Evolutionary conservation across 2,113 vertebrate species (phyloP).

Genomic region (Forbesichthys agassizii): DNA sequence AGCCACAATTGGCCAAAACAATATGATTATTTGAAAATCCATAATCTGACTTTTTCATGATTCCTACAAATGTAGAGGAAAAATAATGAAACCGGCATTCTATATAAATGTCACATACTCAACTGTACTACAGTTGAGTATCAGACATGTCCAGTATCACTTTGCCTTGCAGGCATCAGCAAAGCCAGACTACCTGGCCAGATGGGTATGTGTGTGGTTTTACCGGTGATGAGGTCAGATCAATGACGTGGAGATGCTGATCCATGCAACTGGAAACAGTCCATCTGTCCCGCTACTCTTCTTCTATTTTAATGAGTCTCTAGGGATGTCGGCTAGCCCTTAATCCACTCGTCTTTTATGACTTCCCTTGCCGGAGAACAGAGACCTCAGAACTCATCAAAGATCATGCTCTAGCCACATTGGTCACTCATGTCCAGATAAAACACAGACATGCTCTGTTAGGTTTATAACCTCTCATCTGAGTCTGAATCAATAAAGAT

Average conservation of each 20-base stretch:
- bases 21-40: no score
- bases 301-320: conserved; percentile 72
- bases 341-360: conserved; percentile 77
- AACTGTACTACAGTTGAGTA: no score
- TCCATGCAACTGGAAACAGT: conserved; percentile 64
- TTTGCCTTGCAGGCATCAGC: no score
- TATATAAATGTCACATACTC: neutral
- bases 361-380: conserved; percentile 67
- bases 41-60: neutral
- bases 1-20: no score
- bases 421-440: conserved; percentile 58
- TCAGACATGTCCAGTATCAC: no score
- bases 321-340: conserved; percentile 60
- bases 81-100: neutral
- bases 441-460: conserved; percentile 1
- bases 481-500: no score
- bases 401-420: conserved; percentile 62
- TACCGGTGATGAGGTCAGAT: conserved; percentile 54
- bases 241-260: conserved; percentile 42
- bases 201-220: conserved; percentile 18
- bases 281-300: conserved; percentile 45
- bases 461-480: conserved; percentile 17
- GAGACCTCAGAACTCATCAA: conserved; percentile 48
- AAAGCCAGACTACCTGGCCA: conserved; percentile 24
- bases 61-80: neutral